Base-by-base conservation (phyloP, 2,113 vertebrate genomes). In the Hemichromis elongatus region DNA sequence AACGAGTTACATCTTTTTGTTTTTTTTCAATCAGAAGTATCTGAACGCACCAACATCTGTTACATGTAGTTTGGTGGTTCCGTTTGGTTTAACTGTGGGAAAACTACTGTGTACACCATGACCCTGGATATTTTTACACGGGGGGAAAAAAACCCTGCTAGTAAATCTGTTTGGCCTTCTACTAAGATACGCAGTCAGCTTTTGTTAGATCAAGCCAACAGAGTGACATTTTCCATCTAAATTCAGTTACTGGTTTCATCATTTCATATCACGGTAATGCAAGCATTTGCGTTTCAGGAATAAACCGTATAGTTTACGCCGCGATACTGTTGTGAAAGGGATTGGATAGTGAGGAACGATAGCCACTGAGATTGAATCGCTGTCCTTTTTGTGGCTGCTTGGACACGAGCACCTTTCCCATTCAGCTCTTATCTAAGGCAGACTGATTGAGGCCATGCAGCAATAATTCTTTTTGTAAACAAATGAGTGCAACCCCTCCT, bases 401-500 rank as follows among this genome's bases (percentile, higher is more conserved):
- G 50, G 82, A 86, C 75, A 77, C 11, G 2, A 68, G 50, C 59
- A 45, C 77, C 33, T 59, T 90, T 80, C 87, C 82, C 80, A 86
- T 79, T 81, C 63, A 37, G 57, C 80, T 83, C 86, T 89, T 83
- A 88, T 90, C 89, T 86, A 55, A 91, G 26, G 50, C 55, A 66
- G 79, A 89, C 87, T 80, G 90, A 94, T 89, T 87, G 86, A 91
- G 80, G 88, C 85, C 84, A 84, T 42, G 42, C 53, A 45, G 79
- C 63, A 57, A 75, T 87, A 87, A 83, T 90, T 92, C 35, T 85
- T 75, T 81, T 84, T 87, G 82, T 88, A 92, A 92, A 93, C 87
- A 90, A 88, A 91, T 57, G n/a, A 61, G 33, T 4, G 1, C 2
- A 16, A 50, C 21, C 40, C 33, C 14, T 30, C n/a, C 26, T 14